These are phyloP conservation scores for Knipowitschia caucasica DNA, from an alignment of 2,797 vertebrate genomes.

Conservation along the genomic window DNA sequence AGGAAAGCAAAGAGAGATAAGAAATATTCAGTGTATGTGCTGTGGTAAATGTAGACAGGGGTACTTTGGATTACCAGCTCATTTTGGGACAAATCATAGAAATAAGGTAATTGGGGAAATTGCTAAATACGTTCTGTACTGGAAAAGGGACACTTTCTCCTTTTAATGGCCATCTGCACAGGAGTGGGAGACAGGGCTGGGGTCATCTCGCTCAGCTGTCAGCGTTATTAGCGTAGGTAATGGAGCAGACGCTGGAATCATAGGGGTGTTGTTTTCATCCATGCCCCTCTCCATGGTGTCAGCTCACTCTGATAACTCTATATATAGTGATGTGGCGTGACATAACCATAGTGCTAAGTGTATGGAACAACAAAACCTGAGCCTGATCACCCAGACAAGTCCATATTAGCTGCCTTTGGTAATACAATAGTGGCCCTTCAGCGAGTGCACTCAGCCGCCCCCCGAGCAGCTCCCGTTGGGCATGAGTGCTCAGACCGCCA, in stretches of 20 bases:
- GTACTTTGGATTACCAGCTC: conserved; percentile 60
- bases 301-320: conserved; percentile 97
- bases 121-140: conserved; percentile 92
- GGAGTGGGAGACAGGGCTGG: conserved; percentile 94
- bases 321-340: conserved; percentile 89
- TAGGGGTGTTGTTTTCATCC: conserved; percentile 94
- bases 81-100: conserved; percentile 73
- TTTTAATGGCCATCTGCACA: conserved; percentile 99
- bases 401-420: conserved; percentile 81
- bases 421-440: conserved; percentile 67
- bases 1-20: conserved; percentile 14
- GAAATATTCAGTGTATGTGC: conserved; percentile 14
- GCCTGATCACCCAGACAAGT: conserved; percentile 68
- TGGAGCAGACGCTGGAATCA: conserved; percentile 95
- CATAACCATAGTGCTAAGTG: conserved; percentile 80
- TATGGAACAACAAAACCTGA: conserved; percentile 88
- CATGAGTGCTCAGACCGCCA: conserved; percentile 80
- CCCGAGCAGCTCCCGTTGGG: conserved; percentile 37
- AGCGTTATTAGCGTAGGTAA: conserved; percentile 99
- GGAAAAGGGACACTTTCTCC: conserved; percentile 95
- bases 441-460: conserved; percentile 55
- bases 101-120: conserved; percentile 93
- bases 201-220: conserved; percentile 99
- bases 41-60: conserved; percentile 29
- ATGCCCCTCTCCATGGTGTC: conserved; percentile 83